Percentiles rank a stretch among this genome's conserved stretches.
Conservation (phyloP, 1,140 invertebrate species). For the Lordiphosa stackelbergi region DNA sequence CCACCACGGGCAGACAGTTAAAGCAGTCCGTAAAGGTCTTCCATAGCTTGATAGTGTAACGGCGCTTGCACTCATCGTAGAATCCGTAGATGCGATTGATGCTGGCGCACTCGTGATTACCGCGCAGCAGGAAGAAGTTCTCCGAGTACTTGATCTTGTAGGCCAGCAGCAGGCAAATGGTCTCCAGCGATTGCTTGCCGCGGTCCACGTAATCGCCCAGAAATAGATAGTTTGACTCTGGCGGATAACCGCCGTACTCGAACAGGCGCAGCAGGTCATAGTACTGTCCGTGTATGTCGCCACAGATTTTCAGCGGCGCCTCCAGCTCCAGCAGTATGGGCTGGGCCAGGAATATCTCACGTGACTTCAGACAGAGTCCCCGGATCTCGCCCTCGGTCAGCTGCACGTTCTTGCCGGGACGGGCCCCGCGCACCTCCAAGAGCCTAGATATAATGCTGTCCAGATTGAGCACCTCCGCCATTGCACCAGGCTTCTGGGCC, state of each 20-base stretch:
- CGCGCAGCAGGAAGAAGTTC: constrained; percentile 90
- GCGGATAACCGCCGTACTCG: constrained; percentile 99
- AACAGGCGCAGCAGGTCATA: constrained; percentile 98
- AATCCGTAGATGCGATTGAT: constrained; percentile 96
- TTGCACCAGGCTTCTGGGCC: constrained; percentile 21
- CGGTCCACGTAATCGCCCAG: constrained; percentile 92
- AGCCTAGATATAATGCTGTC: constrained; percentile 47
- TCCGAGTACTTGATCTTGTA: constrained; percentile 96
- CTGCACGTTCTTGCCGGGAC: constrained; percentile 97
- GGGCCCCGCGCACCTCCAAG: constrained; percentile 87
- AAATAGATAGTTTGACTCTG: constrained; percentile 99
- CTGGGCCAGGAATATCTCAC: constrained; percentile 98
- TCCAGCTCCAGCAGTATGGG: constrained; percentile 98
- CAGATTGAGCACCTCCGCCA: constrained; percentile 49
- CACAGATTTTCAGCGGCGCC: constrained; percentile 98
- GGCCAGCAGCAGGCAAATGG: constrained; percentile 93
- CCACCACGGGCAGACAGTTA: constrained; percentile 97
- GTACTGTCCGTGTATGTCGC: constrained; percentile 99
- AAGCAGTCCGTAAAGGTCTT: constrained; percentile 99
- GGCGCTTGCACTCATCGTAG: constrained; percentile 96
- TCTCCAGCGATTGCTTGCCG: constrained; percentile 91
- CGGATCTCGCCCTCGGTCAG: constrained; percentile 96
- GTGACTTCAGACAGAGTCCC: constrained; percentile 94
- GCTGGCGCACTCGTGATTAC: constrained; percentile 91
- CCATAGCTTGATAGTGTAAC: constrained; percentile 98